Conservation (phyloP, 2,888 invertebrate species). For the Ormyrus pomaceus region DNA sequence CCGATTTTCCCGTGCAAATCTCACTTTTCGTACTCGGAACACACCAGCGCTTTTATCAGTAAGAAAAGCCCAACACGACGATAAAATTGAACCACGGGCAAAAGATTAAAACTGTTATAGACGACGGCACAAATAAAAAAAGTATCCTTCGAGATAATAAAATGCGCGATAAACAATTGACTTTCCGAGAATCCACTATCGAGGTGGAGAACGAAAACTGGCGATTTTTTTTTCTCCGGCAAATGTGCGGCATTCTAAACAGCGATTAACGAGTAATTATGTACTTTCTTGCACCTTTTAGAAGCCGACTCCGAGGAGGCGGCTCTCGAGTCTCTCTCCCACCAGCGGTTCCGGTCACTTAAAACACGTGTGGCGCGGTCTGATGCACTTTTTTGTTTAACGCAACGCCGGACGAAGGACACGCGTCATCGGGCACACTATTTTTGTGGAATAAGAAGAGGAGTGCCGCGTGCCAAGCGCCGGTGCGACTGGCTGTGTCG, state of each 20-base stretch:
- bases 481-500: background rate
- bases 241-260: too few species aligned
- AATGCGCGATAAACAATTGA: background rate
- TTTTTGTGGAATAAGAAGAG: constrained; percentile 25
- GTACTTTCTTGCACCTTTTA: too few species aligned
- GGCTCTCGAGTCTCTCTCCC: too few species aligned
- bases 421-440: constrained; percentile 36
- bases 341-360: too few species aligned
- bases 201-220: too few species aligned
- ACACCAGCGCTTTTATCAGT: background rate
- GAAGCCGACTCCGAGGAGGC: too few species aligned
- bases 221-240: too few species aligned
- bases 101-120: constrained; percentile 3
- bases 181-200: too few species aligned
- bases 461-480: background rate
- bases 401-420: background rate
- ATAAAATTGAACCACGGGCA: background rate
- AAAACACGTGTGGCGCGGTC: too few species aligned
- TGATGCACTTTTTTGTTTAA: background rate
- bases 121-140: background rate
- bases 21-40: background rate
- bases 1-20: background rate
- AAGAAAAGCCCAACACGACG: background rate
- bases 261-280: too few species aligned
- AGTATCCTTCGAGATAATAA: background rate